Base-by-base conservation (phyloP, 2,888 invertebrate species). In the Hypsopygia costalis region DNA sequence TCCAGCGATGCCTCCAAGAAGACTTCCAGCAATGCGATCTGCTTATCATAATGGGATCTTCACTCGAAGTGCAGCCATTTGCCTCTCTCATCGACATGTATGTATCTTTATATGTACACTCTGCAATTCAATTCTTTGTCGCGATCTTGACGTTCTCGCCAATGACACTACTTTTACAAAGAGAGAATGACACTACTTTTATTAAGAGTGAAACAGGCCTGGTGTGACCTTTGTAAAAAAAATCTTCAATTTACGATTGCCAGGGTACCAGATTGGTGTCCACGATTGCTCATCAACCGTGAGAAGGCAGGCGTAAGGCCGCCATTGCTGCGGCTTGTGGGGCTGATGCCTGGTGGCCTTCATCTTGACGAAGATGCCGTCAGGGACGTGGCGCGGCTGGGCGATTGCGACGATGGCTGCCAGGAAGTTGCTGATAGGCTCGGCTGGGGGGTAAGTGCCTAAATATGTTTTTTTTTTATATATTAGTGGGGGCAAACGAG, bases 31-130 rank as follows among this genome's bases (percentile, higher is more conserved):
- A 93, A 42, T 98, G 98, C 69, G 98, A 98, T 79, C 88, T 98
- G 62, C 90, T 99, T 12, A 95, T 99, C 41, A 94, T 99, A 16
- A 94, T 99, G 93, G 98, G 98, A 0, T 98, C 98, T 0, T 98
- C 98, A 0, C 88, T 98, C 44, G 94, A 94, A 55, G 98, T 99
- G 0, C 97, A 97, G 60, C 98, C 98, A 0, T 98, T 98, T 81
- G 97, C 98, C 0, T 95, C 96, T 1, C 90, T 98, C 3, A 90
- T 96, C 49, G 93, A 95, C 64, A 92, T 92, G 95, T 95, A 78
- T 79, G 82, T 67, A 29, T 27, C 8, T 9, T 37, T 20, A n/a
- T n/a, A n/a, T n/a, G n/a, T n/a, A n/a, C n/a, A n/a, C n/a, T n/a
- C n/a, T n/a, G n/a, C n/a, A n/a, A n/a, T n/a, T n/a, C n/a, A n/a